phyloP scores from a whole-genome alignment of 2,113 vertebrate genomes.

The Odocoileus hemionus region DNA sequence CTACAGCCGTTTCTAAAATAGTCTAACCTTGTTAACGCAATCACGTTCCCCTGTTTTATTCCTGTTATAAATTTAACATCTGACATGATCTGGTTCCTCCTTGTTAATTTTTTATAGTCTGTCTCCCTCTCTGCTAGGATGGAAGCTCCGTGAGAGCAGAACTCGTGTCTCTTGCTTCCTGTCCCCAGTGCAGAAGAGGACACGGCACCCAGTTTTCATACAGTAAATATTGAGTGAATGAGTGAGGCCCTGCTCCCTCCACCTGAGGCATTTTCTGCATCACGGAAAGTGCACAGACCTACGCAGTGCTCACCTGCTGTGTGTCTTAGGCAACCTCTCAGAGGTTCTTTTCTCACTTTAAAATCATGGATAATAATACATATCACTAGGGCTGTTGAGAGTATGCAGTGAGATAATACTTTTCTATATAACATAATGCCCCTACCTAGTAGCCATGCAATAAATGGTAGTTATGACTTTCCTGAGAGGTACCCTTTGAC shows the following conservation, averaged over 20 bases:
- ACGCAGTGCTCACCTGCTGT: not conserved
- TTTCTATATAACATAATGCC: not conserved
- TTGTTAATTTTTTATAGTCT: not conserved
- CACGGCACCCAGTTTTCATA: not conserved
- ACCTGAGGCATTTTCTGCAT: not conserved
- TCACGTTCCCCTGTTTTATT: not conserved
- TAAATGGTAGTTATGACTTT: not conserved
- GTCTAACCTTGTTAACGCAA: not conserved
- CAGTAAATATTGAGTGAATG: not conserved
- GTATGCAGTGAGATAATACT: not conserved
- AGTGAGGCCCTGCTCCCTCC: rapidly evolving
- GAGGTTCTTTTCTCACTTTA: not conserved
- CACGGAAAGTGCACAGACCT: not conserved
- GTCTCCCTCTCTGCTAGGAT: not conserved
- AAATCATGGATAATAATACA: not conserved
- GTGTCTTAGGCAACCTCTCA: not conserved
- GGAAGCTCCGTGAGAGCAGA: not conserved
- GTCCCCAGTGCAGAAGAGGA: not conserved
- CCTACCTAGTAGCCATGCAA: not conserved
- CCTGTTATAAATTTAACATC: not conserved
- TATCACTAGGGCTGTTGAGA: not conserved
- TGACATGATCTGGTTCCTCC: not conserved
- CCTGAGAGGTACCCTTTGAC: not conserved
- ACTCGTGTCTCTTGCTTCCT: not conserved
- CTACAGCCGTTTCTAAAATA: not conserved